Base-by-base conservation (phyloP, 2,888 invertebrate species). In the Drosophila leonis region DNA sequence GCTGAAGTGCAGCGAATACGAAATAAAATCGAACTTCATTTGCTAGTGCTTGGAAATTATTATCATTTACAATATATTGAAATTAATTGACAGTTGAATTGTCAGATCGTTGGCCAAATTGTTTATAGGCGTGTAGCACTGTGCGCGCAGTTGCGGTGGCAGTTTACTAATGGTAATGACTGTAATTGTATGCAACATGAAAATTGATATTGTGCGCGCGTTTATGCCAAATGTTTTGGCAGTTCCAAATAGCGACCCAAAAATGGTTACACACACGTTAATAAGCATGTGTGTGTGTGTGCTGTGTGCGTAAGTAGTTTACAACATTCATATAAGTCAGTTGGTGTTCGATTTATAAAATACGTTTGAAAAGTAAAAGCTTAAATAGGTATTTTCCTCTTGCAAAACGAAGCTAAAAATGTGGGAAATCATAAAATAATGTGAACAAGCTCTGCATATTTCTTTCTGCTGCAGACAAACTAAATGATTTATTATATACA, bases 111-210 rank as follows among this genome's bases (percentile, higher is more conserved):
- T 86, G 72, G 72, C 84, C 72, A 77, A 87, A 90, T 83, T 81
- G 85, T 82, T 84, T 82, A 87, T 87, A 66, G 61, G 49, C 59
- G 41, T 60, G 51, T 59, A 54, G 52, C 49, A 41, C 39, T 55
- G 35, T 49, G 35, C 44, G 62, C 48, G 54, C 73, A 67, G 27
- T 64, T 54, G 51, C 82, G 74, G 89, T 86, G 86, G 89, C 86
- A 86, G 78, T 83, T 83, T 79, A 90, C 90, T 87, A 89, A 87
- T 87, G 90, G 90, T 90, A 87, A 87, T 90, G 90, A 87, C 90
- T 87, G 88, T 90, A 87, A 87, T 87, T 90, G 82, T 87, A 81
- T 75, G 72, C 82, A 75, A 89, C 78, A 77, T 74, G 90, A 81
- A 87, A 87, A 90, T 86, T 86, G 86, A 86, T 90, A 86, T 89